These are phyloP conservation scores for Dicyrtoma fusca DNA, from an alignment of 2,888 invertebrate species.

Conservation along the genomic window DNA sequence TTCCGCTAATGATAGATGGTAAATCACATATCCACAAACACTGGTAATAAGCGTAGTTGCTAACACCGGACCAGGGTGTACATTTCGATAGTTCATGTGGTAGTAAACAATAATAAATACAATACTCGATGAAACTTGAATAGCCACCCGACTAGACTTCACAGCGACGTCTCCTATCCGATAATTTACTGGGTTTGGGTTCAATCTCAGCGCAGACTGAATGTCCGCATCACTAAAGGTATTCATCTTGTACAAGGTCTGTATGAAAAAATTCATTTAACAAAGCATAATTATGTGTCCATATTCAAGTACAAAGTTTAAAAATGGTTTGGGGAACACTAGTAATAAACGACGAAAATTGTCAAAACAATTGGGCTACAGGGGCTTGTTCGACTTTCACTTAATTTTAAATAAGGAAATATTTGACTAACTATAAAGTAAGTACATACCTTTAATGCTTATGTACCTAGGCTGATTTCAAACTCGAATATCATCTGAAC, in stretches of 20 bases:
- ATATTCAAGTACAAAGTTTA: no score
- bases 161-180: slow-evolving; percentile 41
- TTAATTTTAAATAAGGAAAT: no score
- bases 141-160: slow-evolving; percentile 44
- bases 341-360: no score
- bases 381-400: no score
- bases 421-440: no score
- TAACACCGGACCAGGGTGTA: slow-evolving; percentile 29
- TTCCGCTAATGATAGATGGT: slow-evolving; percentile 39
- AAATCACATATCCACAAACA: slow-evolving; percentile 46
- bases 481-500: no score
- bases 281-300: no score
- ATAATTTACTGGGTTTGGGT: slow-evolving; percentile 47
- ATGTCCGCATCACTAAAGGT: slow-evolving; percentile 29
- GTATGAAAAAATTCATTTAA: no score
- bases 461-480: no score
- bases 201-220: slow-evolving; percentile 37
- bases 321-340: no score
- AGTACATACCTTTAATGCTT: no score
- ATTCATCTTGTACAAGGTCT: slow-evolving; percentile 25
- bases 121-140: slow-evolving; percentile 45
- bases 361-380: no score
- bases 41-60: slow-evolving; percentile 32
- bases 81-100: slow-evolving; percentile 46
- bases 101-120: slow-evolving; percentile 52